phyloP scores from a whole-genome alignment of 2,113 vertebrate genomes.

The Vimba vimba region DNA sequence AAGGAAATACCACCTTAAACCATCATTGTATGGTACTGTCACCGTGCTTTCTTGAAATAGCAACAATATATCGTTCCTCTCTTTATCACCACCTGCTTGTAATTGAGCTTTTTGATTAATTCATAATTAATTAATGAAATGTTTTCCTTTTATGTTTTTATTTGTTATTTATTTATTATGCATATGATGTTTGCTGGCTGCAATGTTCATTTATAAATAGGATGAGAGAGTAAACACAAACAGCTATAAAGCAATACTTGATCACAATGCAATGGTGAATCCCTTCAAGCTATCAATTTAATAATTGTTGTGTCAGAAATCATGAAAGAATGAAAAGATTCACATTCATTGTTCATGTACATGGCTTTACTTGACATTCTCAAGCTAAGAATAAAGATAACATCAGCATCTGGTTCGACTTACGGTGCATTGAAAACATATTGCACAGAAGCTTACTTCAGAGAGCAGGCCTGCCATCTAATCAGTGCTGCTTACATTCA shows the following conservation, averaged over 20 bases:
- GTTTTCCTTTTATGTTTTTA: too few species aligned
- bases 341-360: constrained; percentile 29
- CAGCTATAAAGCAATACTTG: neutral
- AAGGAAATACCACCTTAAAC: neutral
- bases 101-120: neutral
- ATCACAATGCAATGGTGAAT: neutral
- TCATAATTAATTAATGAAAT: neutral
- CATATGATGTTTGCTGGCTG: constrained; percentile 34
- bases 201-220: constrained; percentile 24
- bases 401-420: constrained; percentile 57
- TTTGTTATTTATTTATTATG: neutral
- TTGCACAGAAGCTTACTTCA: constrained; percentile 60
- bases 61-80: neutral
- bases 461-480: constrained; percentile 47
- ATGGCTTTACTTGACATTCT: constrained; percentile 41
- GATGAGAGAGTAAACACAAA: neutral
- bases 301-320: constrained; percentile 46
- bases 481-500: constrained; percentile 39
- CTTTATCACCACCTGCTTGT: neutral
- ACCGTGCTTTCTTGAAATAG: neutral
- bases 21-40: neutral
- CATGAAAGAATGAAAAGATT: constrained; percentile 31
- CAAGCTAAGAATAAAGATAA: constrained; percentile 53
- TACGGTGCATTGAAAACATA: constrained; percentile 56
- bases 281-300: neutral